Conservation (phyloP, 1,140 invertebrate genomes). For the Achroia grisella region DNA sequence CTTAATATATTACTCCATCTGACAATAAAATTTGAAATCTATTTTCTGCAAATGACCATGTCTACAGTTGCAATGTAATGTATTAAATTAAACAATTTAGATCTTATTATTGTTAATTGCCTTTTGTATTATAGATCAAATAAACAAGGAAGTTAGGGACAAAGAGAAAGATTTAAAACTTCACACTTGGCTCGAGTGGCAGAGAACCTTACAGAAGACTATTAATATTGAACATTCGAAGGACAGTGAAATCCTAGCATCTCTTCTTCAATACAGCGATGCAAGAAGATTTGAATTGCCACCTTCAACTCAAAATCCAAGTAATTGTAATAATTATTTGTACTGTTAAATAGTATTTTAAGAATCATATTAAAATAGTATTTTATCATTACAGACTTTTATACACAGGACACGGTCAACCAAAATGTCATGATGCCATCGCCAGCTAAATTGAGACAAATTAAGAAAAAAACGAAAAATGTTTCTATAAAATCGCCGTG, state of each 20-base stretch:
- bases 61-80: too few species aligned
- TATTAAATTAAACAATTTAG: too few species aligned
- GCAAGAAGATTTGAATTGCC: slow-evolving; percentile 66
- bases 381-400: slow-evolving; percentile 21
- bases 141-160: slow-evolving; percentile 13
- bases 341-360: not conserved
- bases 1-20: too few species aligned
- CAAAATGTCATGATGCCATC: slow-evolving; percentile 19
- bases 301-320: slow-evolving; percentile 41
- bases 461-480: slow-evolving; percentile 38
- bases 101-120: too few species aligned
- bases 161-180: slow-evolving; percentile 27
- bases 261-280: slow-evolving; percentile 62
- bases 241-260: slow-evolving; percentile 50
- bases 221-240: slow-evolving; percentile 57
- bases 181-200: slow-evolving; percentile 60
- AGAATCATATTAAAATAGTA: too few species aligned
- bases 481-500: slow-evolving; percentile 27
- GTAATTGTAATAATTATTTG: slow-evolving; percentile 27
- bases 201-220: slow-evolving; percentile 56
- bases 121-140: slow-evolving; percentile 9
- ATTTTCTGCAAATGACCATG: too few species aligned
- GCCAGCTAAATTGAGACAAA: slow-evolving; percentile 40
- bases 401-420: slow-evolving; percentile 18
- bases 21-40: too few species aligned